These are phyloP conservation scores for Neolamprologus kungweensis DNA, from an alignment of 2,113 vertebrate genomes.

Conservation along the genomic window DNA sequence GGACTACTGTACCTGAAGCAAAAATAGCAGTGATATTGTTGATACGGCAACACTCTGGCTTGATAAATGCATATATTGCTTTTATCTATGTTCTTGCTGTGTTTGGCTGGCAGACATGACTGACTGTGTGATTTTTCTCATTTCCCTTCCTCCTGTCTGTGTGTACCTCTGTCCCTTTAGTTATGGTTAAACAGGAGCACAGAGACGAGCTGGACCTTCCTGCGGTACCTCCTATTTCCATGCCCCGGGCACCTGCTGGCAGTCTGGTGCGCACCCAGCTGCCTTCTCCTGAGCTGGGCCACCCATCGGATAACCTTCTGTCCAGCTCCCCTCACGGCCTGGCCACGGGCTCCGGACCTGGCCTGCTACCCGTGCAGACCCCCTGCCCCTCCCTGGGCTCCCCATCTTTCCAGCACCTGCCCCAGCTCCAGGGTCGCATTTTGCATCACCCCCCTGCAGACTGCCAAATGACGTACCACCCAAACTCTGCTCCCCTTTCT, in stretches of 20 bases:
- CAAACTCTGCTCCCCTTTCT: constrained; percentile 72
- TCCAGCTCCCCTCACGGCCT: constrained; percentile 80
- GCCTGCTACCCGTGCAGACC: constrained; percentile 73
- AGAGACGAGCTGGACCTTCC: constrained; percentile 86
- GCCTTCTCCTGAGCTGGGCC: constrained; percentile 84
- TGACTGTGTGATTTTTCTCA: not conserved
- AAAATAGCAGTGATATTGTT: not conserved
- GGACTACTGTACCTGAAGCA: not conserved
- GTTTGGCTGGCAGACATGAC: not conserved
- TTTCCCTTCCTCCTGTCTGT: not conserved
- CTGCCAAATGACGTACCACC: constrained; percentile 86
- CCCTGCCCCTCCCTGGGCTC: constrained; percentile 80
- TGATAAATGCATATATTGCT: not conserved
- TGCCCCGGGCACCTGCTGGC: constrained; percentile 74
- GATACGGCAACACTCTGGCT: not conserved
- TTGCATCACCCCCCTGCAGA: constrained; percentile 80
- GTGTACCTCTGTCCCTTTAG: constrained; percentile 53
- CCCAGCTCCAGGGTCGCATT: constrained; percentile 81
- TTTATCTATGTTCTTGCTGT: not conserved
- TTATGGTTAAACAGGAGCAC: constrained; percentile 92
- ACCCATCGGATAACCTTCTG: constrained; percentile 78
- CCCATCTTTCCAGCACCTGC: constrained; percentile 81
- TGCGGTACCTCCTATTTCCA: constrained; percentile 73
- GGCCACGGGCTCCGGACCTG: constrained; percentile 79
- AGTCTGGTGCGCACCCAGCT: constrained; percentile 76